A percentile compares a stretch with the other conserved stretches of the same genome.
These are phyloP conservation scores for Himalopsyche kuldschensis DNA, from an alignment of 2,888 invertebrate genomes.

Conservation along the genomic window DNA sequence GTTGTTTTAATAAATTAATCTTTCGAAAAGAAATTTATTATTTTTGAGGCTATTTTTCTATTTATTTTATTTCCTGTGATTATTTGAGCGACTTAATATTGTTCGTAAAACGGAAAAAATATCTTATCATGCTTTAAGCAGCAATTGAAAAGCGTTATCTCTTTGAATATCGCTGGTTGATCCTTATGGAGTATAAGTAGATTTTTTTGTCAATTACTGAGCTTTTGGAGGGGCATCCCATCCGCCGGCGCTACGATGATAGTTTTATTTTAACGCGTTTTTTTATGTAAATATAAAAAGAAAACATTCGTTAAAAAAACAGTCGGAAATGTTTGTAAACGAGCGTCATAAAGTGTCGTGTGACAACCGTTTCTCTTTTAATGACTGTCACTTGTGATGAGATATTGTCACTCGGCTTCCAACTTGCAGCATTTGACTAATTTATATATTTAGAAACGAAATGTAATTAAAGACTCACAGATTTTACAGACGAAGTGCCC, in stretches of 20 bases:
- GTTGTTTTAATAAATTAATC: no score
- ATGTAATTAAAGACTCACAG: not conserved
- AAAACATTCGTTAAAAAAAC: constrained; percentile 18
- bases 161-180: not conserved
- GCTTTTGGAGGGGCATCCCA: not conserved
- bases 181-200: not conserved
- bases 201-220: not conserved
- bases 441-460: not conserved
- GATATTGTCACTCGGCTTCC: constrained; percentile 35
- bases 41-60: no score
- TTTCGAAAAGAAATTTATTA: no score
- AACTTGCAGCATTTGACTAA: not conserved
- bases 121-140: no score
- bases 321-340: constrained; percentile 38
- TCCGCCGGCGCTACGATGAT: constrained; percentile 21
- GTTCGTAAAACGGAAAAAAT: no score
- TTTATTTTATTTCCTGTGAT: no score
- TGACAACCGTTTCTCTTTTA: constrained; percentile 35
- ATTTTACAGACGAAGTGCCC: not conserved
- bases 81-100: no score
- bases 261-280: constrained; percentile 27
- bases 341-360: constrained; percentile 37
- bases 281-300: constrained; percentile 2
- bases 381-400: constrained; percentile 38
- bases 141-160: no score